These are phyloP conservation scores for Leistus spinibarbis DNA, from an alignment of 2,888 invertebrate species.

Conservation along the genomic window DNA sequence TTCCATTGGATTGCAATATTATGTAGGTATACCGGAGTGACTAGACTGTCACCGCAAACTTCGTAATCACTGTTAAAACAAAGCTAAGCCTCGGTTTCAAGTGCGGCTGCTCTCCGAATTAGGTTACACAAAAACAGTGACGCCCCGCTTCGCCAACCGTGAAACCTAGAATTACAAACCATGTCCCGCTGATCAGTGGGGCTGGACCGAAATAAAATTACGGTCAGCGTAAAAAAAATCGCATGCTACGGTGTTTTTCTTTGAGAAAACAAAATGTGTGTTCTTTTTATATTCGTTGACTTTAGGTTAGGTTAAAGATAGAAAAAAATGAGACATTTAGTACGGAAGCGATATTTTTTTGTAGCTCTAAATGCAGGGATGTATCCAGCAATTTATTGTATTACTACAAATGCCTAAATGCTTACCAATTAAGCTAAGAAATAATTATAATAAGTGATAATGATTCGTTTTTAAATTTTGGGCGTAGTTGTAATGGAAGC, in stretches of 20 bases:
- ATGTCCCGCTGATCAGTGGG: conserved; percentile 14
- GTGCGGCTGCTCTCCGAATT: conserved; percentile 14
- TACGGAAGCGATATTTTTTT: conserved; percentile 2
- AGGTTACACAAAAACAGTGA: conserved; percentile 32
- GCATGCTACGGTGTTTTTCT: conserved; percentile 21
- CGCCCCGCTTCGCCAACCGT: not conserved
- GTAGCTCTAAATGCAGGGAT: not conserved
- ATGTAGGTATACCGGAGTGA: conserved; percentile 9
- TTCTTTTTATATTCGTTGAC: conserved; percentile 3
- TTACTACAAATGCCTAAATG: not conserved
- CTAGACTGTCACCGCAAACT: conserved; percentile 31
- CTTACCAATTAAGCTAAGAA: no score
- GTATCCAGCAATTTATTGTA: not conserved
- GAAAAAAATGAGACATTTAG: conserved; percentile 1
- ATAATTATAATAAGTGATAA: no score
- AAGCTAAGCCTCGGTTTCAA: conserved; percentile 19
- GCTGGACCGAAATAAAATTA: conserved; percentile 28
- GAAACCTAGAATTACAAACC: conserved; percentile 11
- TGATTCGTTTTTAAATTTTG: no score
- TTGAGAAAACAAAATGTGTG: conserved; percentile 21
- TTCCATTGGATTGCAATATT: not conserved
- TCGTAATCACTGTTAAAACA: conserved; percentile 36
- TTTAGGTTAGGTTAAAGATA: not conserved
- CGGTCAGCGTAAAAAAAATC: conserved; percentile 23
- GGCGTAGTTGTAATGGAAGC: no score